phyloP scores from a whole-genome alignment of 2,113 vertebrate genomes.

The Notarius quadriscutis region DNA sequence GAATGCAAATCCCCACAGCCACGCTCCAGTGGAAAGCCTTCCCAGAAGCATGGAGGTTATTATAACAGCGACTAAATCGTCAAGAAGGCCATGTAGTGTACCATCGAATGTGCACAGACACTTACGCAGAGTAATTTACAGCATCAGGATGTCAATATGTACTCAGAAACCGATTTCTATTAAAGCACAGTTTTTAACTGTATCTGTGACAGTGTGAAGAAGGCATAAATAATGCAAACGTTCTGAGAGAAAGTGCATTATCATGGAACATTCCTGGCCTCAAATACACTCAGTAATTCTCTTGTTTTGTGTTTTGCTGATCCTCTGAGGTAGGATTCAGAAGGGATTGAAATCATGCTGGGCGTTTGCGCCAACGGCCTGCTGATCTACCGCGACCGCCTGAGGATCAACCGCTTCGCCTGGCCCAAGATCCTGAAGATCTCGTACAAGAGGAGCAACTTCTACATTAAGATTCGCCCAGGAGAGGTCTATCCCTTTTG shows the following conservation, averaged over 20 bases:
- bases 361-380: constrained; percentile 96
- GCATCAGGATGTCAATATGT: not conserved
- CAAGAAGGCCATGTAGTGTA: not conserved
- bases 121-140: not conserved
- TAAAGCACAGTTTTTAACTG: not conserved
- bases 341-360: constrained; percentile 98
- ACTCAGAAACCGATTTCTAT: not conserved
- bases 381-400: constrained; percentile 93
- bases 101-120: not conserved
- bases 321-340: constrained; percentile 82
- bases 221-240: not conserved
- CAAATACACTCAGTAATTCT: not conserved
- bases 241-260: not conserved
- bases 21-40: too few relatives aligned
- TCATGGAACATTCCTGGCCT: not conserved
- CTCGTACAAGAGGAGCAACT: constrained; percentile 98
- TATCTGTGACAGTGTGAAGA: not conserved
- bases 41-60: not conserved
- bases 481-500: constrained; percentile 81
- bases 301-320: constrained; percentile 12
- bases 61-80: not conserved
- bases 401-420: constrained; percentile 97
- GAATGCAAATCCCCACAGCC: not conserved
- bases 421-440: constrained; percentile 99
- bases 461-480: constrained; percentile 98